A percentile compares a stretch with the other conserved stretches of the same genome.
Conservation (phyloP, 92 coral and sea anemone genomes). For the Meandrina meandrites region DNA sequence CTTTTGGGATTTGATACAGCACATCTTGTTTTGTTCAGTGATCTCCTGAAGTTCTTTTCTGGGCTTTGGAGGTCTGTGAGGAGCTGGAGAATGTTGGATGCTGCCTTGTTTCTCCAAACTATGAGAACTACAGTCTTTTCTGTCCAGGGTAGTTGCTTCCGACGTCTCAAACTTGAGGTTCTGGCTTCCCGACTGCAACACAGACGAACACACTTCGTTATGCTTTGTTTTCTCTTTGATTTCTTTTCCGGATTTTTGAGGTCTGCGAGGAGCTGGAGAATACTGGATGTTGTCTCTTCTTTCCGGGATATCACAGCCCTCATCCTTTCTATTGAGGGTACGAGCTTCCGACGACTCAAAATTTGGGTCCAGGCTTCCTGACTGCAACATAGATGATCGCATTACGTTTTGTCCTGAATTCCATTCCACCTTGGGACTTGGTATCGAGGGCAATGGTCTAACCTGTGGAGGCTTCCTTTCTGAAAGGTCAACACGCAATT, state of each 20-base stretch:
- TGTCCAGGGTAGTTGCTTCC: too few species aligned
- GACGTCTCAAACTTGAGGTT: too few species aligned
- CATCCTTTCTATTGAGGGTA: background rate
- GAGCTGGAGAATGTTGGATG: background rate
- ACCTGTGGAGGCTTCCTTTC: background rate
- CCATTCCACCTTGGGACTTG: background rate
- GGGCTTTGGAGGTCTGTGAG: conserved; percentile 5
- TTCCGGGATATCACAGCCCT: background rate
- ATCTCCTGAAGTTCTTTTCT: background rate
- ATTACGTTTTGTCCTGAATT: background rate
- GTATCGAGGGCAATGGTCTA: background rate
- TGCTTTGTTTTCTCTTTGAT: background rate
- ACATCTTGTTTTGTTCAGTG: too few species aligned
- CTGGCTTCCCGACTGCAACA: too few species aligned
- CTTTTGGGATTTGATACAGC: background rate
- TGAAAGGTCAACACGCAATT: background rate
- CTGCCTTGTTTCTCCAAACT: too few species aligned
- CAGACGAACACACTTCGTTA: background rate
- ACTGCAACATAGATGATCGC: background rate
- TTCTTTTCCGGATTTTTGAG: background rate
- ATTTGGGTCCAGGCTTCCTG: background rate
- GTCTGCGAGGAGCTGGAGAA: background rate
- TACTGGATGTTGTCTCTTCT: background rate
- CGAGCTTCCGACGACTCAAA: background rate
- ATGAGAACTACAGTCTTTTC: too few species aligned